Conservation (phyloP, 2,888 invertebrate genomes). For the Serripes groenlandicus region DNA sequence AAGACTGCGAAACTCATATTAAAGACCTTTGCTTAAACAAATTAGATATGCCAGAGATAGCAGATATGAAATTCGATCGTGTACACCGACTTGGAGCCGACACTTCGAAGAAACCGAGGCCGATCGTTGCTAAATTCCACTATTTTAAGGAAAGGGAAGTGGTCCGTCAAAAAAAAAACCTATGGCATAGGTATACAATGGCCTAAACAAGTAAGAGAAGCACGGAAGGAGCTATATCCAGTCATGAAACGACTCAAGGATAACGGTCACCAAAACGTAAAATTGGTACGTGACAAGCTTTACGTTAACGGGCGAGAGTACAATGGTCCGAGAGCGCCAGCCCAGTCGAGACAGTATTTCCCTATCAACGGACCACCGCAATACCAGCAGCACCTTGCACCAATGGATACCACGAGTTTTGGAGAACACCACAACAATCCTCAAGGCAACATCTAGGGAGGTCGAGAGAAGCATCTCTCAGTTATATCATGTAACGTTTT, state of each 20-base stretch:
- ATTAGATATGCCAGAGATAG: background rate
- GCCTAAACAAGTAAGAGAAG: conserved; percentile 15
- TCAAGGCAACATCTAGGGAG: background rate
- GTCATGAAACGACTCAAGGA: background rate
- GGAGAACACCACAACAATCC: too few species aligned
- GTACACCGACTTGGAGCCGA: conserved; percentile 27
- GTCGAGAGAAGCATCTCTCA: conserved; percentile 1
- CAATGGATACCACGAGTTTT: too few species aligned
- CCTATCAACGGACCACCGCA: too few species aligned
- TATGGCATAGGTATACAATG: conserved; percentile 23
- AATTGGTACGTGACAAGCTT: conserved; percentile 8
- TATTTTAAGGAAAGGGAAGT: conserved; percentile 21
- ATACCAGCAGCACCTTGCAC: background rate
- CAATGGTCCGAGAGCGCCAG: background rate
- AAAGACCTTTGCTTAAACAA: background rate
- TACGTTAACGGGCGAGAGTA: conserved; percentile 16
- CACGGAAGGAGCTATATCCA: conserved; percentile 7
- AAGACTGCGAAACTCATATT: conserved; percentile 5
- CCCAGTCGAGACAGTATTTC: too few species aligned
- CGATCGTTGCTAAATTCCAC: conserved; percentile 42
- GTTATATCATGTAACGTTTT: conserved; percentile 23
- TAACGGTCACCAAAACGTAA: background rate
- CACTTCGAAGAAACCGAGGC: conserved; percentile 15
- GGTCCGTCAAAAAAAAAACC: conserved; percentile 14
- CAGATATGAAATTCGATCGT: conserved; percentile 12